Base-by-base conservation (phyloP, 2,888 invertebrate species). In the Drosophila fulvimacula region DNA sequence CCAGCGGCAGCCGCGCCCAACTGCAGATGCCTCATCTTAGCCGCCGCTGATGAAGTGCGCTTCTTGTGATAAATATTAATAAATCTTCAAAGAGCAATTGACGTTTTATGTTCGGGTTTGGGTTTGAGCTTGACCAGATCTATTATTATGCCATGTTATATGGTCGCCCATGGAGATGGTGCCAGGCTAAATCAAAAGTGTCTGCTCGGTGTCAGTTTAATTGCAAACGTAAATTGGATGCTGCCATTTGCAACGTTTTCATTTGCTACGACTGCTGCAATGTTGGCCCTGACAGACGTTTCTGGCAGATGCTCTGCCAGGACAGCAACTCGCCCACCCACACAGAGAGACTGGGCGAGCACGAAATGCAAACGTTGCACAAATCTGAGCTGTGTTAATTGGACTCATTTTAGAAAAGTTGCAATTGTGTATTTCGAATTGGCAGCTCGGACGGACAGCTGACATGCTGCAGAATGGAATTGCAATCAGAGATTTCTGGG, bases 171-270 rank as follows among this genome's bases (percentile, higher is more conserved):
- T 30, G 48, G 48, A 55, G 53, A n/a, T 53, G 38, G 13, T 21
- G 51, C 19, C 69, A 68, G 73, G 82, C 88, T 74, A 90, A 90
- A 90, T 88, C 88, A 90, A 79, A 85, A 88, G 85, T 89, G 88
- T 90, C 90, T 88, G 89, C 83, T 89, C 78, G 85, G 89, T 90
- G 89, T 89, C 89, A 90, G 90, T 90, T 88, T 88, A 90, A 88
- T 88, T 88, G 88, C 90, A 81, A 88, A 87, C 90, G 88, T 87
- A 90, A 88, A 88, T 88, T 88, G 89, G 88, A 90, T 89, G 89
- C 90, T 89, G 88, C 73, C 90, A 85, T 79, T 88, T 88, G 72
- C 73, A 81, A 76, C 82, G 85, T 76, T 89, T 86, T 78, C 89
- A 88, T 89, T 89, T 89, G 74, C 77, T 75, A 68, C 77, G 74